Conservation (phyloP, 1,140 invertebrate species). For the Zaprionus davidi region DNA sequence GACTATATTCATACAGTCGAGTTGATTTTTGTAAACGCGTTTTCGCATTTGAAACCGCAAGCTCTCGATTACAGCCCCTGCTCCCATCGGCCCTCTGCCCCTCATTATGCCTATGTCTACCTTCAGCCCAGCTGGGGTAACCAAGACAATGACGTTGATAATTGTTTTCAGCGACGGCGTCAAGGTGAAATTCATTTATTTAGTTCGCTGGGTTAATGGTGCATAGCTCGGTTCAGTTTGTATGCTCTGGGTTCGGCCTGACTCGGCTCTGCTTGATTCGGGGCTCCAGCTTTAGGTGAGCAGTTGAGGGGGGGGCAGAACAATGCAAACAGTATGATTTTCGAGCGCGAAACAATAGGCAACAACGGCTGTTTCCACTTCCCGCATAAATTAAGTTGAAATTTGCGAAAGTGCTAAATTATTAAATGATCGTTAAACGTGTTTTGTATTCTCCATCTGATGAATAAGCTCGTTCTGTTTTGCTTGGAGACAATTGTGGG, state of each 20-base stretch:
- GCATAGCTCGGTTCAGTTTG: slow-evolving; percentile 24
- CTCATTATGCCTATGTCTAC: not conserved
- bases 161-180: slow-evolving; percentile 63
- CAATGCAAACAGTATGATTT: slow-evolving; percentile 37
- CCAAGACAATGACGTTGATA: slow-evolving; percentile 72
- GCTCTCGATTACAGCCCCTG: slow-evolving; percentile 41
- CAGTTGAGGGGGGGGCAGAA: slow-evolving; percentile 9
- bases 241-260: slow-evolving; percentile 16
- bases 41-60: slow-evolving; percentile 56
- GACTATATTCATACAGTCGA: slow-evolving; percentile 3
- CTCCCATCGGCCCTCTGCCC: not conserved
- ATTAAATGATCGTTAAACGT: slow-evolving; percentile 75
- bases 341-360: slow-evolving; percentile 23
- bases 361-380: slow-evolving; percentile 37
- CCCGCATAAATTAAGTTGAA: slow-evolving; percentile 69
- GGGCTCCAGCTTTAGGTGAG: slow-evolving; percentile 19
- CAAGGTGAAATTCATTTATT: slow-evolving; percentile 80
- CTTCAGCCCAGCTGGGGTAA: slow-evolving; percentile 32
- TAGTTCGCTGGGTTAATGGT: slow-evolving; percentile 73
- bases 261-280: slow-evolving; percentile 17
- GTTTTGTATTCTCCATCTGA: slow-evolving; percentile 38
- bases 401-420: slow-evolving; percentile 76
- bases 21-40: slow-evolving; percentile 1
- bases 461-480: slow-evolving; percentile 31
- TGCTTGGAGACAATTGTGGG: slow-evolving; percentile 32